phyloP scores from a whole-genome alignment of 1,140 invertebrate species.

The Agrypnia vestita region DNA sequence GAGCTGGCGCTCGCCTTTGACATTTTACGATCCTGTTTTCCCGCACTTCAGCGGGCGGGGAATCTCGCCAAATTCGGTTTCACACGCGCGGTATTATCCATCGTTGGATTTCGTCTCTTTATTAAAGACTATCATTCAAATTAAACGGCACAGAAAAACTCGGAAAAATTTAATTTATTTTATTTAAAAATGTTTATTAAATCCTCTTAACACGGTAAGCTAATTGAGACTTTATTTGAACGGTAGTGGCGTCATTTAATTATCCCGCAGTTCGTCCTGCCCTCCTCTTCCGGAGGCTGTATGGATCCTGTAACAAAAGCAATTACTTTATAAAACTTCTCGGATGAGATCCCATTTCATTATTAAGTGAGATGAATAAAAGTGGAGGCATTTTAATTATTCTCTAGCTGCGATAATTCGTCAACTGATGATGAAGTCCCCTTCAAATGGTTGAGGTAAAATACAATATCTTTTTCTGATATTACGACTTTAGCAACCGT shows the following conservation, averaged over 20 bases:
- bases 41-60: background rate
- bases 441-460: too few species aligned
- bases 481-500: too few species aligned
- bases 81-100: too few species aligned
- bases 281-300: background rate
- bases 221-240: background rate
- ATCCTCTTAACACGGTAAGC: too few species aligned
- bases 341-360: background rate
- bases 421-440: too few species aligned
- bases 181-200: too few species aligned
- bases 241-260: slow-evolving; percentile 5
- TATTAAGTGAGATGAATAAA: background rate
- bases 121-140: too few species aligned
- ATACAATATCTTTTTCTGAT: too few species aligned
- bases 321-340: slow-evolving; percentile 19
- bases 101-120: background rate
- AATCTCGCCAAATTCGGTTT: too few species aligned
- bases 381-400: background rate
- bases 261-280: background rate
- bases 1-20: background rate
- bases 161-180: too few species aligned
- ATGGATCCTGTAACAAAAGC: slow-evolving; percentile 21
- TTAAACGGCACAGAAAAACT: too few species aligned
- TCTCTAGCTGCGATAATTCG: too few species aligned
- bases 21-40: background rate